Evolutionary conservation across 2,113 vertebrate genomes (phyloP), one percentile per base, ranked within the genome.

Genomic region (Myiagra hebetior): DNA sequence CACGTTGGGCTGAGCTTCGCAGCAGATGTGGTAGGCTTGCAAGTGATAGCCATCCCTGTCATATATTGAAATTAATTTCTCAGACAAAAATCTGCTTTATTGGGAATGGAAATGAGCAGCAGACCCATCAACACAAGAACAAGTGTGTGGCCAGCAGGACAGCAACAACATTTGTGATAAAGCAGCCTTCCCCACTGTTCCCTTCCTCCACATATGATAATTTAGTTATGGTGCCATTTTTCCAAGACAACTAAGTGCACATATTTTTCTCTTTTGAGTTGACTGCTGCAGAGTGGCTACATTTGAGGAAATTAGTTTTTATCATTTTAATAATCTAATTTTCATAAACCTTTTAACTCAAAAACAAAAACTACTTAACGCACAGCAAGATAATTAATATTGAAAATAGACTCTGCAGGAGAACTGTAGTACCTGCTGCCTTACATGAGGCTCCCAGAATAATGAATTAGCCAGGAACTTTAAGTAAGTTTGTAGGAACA

Each of bases 281-380:
- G 92, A 78, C 96, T 98, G 85, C 55, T 91, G 95, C 79, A 65
- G 85, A 96, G 91, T 75, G 81, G 76, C 91, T 89, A 95, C 49
- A 87, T 96, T 95, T 94, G 95, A 87, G 95, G 91, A 97, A 98
- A 98, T 97, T 93, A 87, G 96, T 96, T 97, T 97, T 95, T 97
- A 72, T 89, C 91, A 93, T 97, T 97, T 97, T 97, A 97, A 97
- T 97, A 95, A 97, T 98, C 96, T 98, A 96, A 97, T 97, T 98
- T 96, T 97, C 93, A 88, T 97, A 98, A 98, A 96, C 80, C 82
- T 94, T 97, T 98, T 97, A 97, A 93, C 62, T 14, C 77, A 89
- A 94, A 97, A 93, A 79, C 95, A 97, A 97, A 98, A 97, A 87
- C 92, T 96, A 95, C 91, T 98, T 98, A 98, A 97, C 1, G 31